Conservation (phyloP, 2,797 vertebrate genomes). For the Enteromius thamalakanensis region DNA sequence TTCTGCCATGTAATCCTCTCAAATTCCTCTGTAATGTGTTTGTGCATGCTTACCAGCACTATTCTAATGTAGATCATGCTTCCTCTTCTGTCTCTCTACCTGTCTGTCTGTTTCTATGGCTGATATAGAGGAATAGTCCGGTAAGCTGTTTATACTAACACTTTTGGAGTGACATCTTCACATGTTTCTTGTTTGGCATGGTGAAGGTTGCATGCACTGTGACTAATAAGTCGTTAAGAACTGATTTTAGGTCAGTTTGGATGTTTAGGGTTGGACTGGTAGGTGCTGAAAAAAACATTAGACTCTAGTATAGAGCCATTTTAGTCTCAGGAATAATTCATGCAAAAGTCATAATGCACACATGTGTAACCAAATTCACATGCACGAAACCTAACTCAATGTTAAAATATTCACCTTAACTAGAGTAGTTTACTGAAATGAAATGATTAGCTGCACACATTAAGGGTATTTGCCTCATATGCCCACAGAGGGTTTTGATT, state of each 20-base stretch:
- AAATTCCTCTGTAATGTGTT: background rate
- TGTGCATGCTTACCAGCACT: slow-evolving; percentile 11
- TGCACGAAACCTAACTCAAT: background rate
- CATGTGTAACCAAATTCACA: background rate
- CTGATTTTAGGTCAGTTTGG: background rate
- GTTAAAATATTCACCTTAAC: background rate
- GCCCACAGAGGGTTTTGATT: background rate
- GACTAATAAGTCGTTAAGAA: background rate
- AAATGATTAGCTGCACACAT: background rate
- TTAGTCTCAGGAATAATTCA: background rate
- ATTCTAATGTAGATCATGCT: slow-evolving; percentile 48
- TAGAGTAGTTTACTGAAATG: background rate
- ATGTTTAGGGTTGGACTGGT: background rate
- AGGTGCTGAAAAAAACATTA: background rate
- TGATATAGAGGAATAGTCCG: slow-evolving; percentile 94
- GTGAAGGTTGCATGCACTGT: slow-evolving; percentile 8
- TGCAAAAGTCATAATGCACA: background rate
- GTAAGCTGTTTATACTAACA: slow-evolving; percentile 80
- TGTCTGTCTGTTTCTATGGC: slow-evolving; percentile 62
- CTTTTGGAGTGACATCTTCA: slow-evolving; percentile 40
- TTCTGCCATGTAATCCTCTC: background rate
- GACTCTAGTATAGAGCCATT: background rate
- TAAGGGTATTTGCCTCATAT: background rate
- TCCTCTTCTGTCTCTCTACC: slow-evolving; percentile 61
- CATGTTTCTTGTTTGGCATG: slow-evolving; percentile 24